These are phyloP conservation scores for Lochmaea crataegi DNA, from an alignment of 2,888 invertebrate species.

Conservation along the genomic window DNA sequence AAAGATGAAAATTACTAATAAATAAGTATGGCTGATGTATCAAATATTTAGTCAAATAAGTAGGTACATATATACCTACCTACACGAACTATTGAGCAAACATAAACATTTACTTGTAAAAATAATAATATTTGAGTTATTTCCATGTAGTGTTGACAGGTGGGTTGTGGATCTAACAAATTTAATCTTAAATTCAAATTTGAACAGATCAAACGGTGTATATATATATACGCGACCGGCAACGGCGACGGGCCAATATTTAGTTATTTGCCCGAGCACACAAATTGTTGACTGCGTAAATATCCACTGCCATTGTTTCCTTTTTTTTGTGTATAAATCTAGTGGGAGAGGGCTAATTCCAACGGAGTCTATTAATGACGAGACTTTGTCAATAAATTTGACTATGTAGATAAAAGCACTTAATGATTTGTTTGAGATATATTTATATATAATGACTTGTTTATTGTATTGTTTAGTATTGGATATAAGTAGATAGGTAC, in stretches of 20 bases:
- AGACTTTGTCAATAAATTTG: slow-evolving; percentile 24
- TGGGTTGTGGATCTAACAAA: slow-evolving; percentile 65
- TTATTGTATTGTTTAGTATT: slow-evolving; percentile 2
- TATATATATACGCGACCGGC: slow-evolving; percentile 45
- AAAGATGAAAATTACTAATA: slow-evolving; percentile 5
- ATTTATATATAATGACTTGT: slow-evolving; percentile 7
- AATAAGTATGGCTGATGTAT: slow-evolving; percentile 17
- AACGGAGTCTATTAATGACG: slow-evolving; percentile 33
- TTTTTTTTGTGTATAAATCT: slow-evolving; percentile 52
- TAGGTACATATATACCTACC: slow-evolving; percentile 31
- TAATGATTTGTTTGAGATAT: slow-evolving; percentile 29
- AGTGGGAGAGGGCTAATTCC: slow-evolving; percentile 36
- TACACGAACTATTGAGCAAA: slow-evolving; percentile 54
- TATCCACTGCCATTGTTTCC: slow-evolving; percentile 63
- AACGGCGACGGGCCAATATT: slow-evolving; percentile 66
- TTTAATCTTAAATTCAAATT: slow-evolving; percentile 67
- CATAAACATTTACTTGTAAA: slow-evolving; percentile 59
- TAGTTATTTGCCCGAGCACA: slow-evolving; percentile 66
- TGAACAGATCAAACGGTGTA: slow-evolving; percentile 65
- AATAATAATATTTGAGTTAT: slow-evolving; percentile 63
- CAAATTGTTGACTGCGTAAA: slow-evolving; percentile 66
- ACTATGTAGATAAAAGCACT: slow-evolving; percentile 30
- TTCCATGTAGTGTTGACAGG: slow-evolving; percentile 62
- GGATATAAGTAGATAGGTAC: not conserved
- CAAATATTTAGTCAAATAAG: slow-evolving; percentile 42